phyloP scores from a whole-genome alignment of 1,140 invertebrate genomes.

The Mylabris phalerata region DNA sequence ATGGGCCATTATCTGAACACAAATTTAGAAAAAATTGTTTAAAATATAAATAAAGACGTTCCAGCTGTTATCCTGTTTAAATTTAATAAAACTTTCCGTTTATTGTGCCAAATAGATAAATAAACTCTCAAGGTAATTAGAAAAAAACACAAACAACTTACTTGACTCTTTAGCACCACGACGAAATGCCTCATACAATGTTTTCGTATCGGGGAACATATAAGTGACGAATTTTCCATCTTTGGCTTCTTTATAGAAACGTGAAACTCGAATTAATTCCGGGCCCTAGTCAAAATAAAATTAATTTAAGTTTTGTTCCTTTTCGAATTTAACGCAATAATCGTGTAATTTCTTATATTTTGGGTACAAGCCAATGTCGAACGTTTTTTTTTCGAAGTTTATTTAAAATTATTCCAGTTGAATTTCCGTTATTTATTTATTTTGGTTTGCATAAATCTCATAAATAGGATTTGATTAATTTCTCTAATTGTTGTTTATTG shows the following conservation, averaged over 20 bases:
- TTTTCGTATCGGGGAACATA: conserved; percentile 80
- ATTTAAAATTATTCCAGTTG: too few species aligned
- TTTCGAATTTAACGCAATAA: too few species aligned
- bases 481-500: too few species aligned
- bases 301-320: too few species aligned
- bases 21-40: background rate
- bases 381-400: background rate
- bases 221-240: conserved; percentile 82
- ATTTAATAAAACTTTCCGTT: background rate
- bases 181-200: conserved; percentile 86
- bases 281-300: conserved; percentile 62
- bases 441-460: too few species aligned
- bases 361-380: background rate
- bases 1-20: conserved; percentile 78
- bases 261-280: conserved; percentile 83
- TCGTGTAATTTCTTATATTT: background rate
- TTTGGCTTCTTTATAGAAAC: conserved; percentile 87
- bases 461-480: too few species aligned
- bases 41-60: background rate
- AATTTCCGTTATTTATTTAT: too few species aligned
- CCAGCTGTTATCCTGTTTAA: background rate
- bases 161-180: conserved; percentile 88
- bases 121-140: background rate
- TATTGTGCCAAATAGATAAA: background rate
- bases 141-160: conserved; percentile 46